Conservation (phyloP, 2,797 vertebrate species). For the Anguilla megastoma region DNA sequence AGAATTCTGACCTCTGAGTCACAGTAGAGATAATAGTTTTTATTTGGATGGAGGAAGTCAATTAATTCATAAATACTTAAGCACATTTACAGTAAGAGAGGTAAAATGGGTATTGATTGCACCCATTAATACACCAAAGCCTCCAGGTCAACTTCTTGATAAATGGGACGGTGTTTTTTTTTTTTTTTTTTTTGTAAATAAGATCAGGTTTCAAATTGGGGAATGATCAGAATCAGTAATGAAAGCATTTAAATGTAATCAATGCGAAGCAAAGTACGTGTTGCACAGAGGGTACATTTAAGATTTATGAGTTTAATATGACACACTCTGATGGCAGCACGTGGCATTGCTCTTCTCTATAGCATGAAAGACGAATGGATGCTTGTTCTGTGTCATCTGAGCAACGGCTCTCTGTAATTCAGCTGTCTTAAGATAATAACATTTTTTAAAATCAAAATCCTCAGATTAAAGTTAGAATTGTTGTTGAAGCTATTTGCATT, state of each 20-base stretch:
- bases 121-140: slow-evolving; percentile 69
- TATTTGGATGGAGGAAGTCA: slow-evolving; percentile 73
- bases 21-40: slow-evolving; percentile 57
- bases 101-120: slow-evolving; percentile 77
- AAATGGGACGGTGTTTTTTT: slow-evolving; percentile 55
- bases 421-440: background rate
- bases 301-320: background rate
- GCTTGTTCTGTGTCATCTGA: background rate
- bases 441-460: background rate
- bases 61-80: slow-evolving; percentile 87
- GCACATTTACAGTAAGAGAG: slow-evolving; percentile 79
- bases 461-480: background rate
- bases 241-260: background rate
- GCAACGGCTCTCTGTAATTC: background rate
- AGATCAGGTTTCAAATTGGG: slow-evolving; percentile 18
- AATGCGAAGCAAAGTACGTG: background rate
- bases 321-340: background rate
- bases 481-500: background rate
- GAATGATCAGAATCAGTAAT: background rate
- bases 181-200: slow-evolving; percentile 35
- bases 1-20: slow-evolving; percentile 66
- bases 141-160: slow-evolving; percentile 36
- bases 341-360: background rate
- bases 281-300: background rate
- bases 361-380: background rate